Base-by-base conservation (phyloP, 1,140 invertebrate genomes). In the Hylaeus volcanicus region DNA sequence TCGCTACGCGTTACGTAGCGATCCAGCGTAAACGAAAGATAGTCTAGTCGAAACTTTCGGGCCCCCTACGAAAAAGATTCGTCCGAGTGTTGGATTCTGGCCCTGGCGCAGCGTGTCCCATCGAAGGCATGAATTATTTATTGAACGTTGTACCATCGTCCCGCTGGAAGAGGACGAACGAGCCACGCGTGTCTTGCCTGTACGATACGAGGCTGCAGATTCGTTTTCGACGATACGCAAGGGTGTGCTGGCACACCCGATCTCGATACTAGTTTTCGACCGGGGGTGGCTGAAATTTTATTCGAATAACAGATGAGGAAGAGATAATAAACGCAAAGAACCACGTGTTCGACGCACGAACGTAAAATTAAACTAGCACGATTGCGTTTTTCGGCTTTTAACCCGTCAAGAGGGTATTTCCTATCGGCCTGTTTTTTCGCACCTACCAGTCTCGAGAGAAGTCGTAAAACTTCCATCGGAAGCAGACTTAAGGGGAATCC, bases 111-210 rank as follows among this genome's bases (percentile, higher is more conserved):
- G 41, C 70, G 79, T 73, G 69, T 69, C 69, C 77, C 39, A 14
- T 39, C 74, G 37, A 41, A 70, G 69, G 12, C 76, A 89, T 89
- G 86, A 89, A 89, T 88, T 87, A 89, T 89, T 87, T 83, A 87
- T 87, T 69, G 63, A 68, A 75, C 66, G 82, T 73, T 87, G 74
- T 65, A 68, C 58, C 60, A n/a, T 56, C 68, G 69, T 58, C 68
- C 26, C n/a, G 11, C 37, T 63, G 58, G 58, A 60, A 37, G 64
- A 61, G 45, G 15, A 41, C n/a, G 64, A 48, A 72, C 53, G 39
- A 14, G 11, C 11, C 48, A 39, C 45, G 55, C 55, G 55, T n/a
- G 15, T 56, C 2, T 15, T 56, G 55, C 15, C 12, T 56, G 0
- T 56, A 56, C 55, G 55, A 60, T 37, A 6, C 58, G 56, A 58